phyloP scores from a whole-genome alignment of 2,113 vertebrate species.

The Colistium nudipinnis region DNA sequence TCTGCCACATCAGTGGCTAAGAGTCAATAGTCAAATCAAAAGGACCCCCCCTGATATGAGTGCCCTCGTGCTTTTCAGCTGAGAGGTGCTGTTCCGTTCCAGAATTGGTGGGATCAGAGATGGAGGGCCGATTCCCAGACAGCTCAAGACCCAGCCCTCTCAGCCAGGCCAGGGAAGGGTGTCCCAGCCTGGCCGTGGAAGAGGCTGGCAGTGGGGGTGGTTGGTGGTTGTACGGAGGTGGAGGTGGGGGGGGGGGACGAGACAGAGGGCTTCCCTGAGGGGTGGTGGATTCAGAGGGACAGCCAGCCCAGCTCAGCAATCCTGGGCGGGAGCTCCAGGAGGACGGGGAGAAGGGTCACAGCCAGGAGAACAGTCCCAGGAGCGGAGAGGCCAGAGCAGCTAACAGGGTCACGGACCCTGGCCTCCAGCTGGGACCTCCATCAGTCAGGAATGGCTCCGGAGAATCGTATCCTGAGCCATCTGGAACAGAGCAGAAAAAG shows the following conservation, averaged over 20 bases:
- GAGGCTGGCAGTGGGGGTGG: slow-evolving; percentile 69
- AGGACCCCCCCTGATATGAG: slow-evolving; percentile 66
- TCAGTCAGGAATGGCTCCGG: slow-evolving; percentile 84
- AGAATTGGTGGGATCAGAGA: slow-evolving; percentile 43
- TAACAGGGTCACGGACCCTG: slow-evolving; percentile 44
- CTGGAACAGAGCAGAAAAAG: slow-evolving; percentile 73
- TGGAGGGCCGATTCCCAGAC: slow-evolving; percentile 46
- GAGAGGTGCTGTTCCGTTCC: slow-evolving; percentile 55
- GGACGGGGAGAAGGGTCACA: slow-evolving; percentile 63
- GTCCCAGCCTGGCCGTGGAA: slow-evolving; percentile 54
- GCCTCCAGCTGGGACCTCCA: slow-evolving; percentile 61
- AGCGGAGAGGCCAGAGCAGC: slow-evolving; percentile 61
- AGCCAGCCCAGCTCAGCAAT: slow-evolving; percentile 72
- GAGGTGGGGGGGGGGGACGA: slow-evolving; percentile 49
- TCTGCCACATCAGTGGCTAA: slow-evolving; percentile 64
- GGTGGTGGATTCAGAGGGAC: slow-evolving; percentile 75
- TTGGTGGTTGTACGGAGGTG: slow-evolving; percentile 68
- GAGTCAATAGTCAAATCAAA: slow-evolving; percentile 72
- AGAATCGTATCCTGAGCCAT: slow-evolving; percentile 83
- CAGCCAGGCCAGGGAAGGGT: slow-evolving; percentile 53
- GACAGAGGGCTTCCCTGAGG: slow-evolving; percentile 82
- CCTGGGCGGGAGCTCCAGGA: slow-evolving; percentile 64
- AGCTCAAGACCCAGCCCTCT: slow-evolving; percentile 36
- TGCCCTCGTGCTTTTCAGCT: slow-evolving; percentile 70
- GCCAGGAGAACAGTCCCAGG: slow-evolving; percentile 67